Base-by-base conservation (phyloP, 2,888 invertebrate genomes). In the Lithophane semibrunnea region DNA sequence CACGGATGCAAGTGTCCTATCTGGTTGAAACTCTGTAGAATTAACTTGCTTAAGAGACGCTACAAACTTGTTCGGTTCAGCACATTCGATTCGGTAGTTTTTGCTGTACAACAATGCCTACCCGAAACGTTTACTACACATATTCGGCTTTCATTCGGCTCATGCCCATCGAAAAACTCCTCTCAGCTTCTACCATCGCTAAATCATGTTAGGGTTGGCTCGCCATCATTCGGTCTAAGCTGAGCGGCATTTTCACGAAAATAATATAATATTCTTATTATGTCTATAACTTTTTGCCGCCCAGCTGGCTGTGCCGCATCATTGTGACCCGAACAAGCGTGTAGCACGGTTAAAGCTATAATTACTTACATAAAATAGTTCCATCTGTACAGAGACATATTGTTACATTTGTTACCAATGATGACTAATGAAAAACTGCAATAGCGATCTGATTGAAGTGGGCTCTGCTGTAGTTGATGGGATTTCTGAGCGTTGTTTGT, bases 1-100 rank as follows among this genome's bases (percentile, higher is more conserved):
- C 16, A n/a, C 73, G 73, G 81, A 76, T 72, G 61, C 54, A n/a
- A 70, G 24, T 54, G 42, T 60, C 42, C 24, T 70, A 63, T 52
- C n/a, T 29, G n/a, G 21, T 29, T 5, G 47, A 47, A 54, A n/a
- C 3, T 21, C 7, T 58, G 16, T 24, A 24, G 12, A 18, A 7
- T 52, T 24, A 7, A 29, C 3, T 56, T 58, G 24, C 24, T 10
- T 37, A 21, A 29, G 4, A 29, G 13, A 13, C 21, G 21, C 29
- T 49, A 67, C 29, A 21, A 8, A 67, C 9, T 52, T 16, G 49
- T 37, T 29, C n/a, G n/a, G n/a, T 2, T 66, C 44, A 9, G 47
- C 10, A 24, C 24, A 29, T 29, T 47, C 13, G 16, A 52, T 29
- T 49, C 13, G 16, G 5, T 21, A 37, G 52, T 37, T 8, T n/a